Evolutionary conservation across 2,113 vertebrate genomes (phyloP).

Genomic region (Cichladusa arquata): DNA sequence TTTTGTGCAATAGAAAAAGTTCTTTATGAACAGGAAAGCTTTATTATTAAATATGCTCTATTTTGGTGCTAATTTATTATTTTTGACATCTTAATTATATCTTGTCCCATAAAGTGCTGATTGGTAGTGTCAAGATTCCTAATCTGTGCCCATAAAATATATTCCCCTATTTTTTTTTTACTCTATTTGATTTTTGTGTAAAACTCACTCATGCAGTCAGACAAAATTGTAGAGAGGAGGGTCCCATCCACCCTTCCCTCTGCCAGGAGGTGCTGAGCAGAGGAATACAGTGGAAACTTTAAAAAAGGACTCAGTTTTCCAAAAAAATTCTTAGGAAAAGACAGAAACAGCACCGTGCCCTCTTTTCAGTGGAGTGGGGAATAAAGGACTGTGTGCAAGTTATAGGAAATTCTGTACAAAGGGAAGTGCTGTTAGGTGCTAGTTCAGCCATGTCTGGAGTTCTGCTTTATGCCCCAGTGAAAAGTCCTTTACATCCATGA

Average conservation of each 20-base stretch:
- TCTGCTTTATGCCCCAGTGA: conserved; percentile 14
- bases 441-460: background rate
- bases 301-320: background rate
- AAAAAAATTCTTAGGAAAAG: background rate
- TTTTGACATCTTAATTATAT: conserved; percentile 70
- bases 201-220: background rate
- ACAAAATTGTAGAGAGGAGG: background rate
- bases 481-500: conserved; percentile 11
- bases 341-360: background rate
- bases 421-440: background rate
- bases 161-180: conserved; percentile 6
- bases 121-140: conserved; percentile 62
- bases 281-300: background rate
- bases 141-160: conserved; percentile 63
- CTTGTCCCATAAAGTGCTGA: conserved; percentile 49
- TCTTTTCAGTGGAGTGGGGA: background rate
- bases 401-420: background rate
- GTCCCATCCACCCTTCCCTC: background rate
- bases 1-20: background rate
- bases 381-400: background rate
- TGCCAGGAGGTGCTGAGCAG: background rate
- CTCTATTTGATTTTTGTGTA: conserved; percentile 16
- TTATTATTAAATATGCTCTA: conserved; percentile 37
- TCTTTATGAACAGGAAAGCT: conserved; percentile 16
- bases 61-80: conserved; percentile 62